A percentile compares a stretch with the other conserved stretches of the same genome.
phyloP scores from a whole-genome alignment of 1,140 invertebrate genomes.

The Achroia grisella region DNA sequence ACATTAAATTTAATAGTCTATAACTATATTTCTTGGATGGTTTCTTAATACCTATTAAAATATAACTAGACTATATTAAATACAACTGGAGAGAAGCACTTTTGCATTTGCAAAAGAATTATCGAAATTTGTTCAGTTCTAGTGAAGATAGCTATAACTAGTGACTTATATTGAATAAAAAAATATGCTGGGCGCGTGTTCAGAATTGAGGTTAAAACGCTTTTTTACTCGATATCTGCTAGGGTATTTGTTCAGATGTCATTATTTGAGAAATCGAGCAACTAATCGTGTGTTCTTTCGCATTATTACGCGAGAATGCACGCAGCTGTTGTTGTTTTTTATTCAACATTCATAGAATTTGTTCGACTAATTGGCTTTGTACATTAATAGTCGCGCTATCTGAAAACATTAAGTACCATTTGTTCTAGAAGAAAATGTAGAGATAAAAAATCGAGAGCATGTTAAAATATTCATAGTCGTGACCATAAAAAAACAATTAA shows the following conservation, averaged over 20 bases:
- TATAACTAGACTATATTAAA: no score
- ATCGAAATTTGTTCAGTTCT: no score
- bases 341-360: slow-evolving; percentile 17
- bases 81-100: no score
- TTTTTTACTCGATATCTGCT: slow-evolving; percentile 9
- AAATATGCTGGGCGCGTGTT: slow-evolving; percentile 9
- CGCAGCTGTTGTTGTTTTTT: slow-evolving; percentile 26
- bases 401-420: no score
- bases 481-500: not conserved
- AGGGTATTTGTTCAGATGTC: slow-evolving; percentile 34
- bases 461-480: no score
- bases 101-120: no score
- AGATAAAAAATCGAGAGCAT: no score
- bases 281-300: slow-evolving; percentile 12
- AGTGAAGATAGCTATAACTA: no score
- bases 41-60: no score
- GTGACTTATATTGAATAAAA: not conserved
- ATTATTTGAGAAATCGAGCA: slow-evolving; percentile 26
- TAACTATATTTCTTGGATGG: no score
- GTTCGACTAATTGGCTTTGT: slow-evolving; percentile 29
- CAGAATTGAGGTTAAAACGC: slow-evolving; percentile 5
- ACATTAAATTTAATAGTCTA: no score
- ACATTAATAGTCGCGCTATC: not conserved
- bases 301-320: slow-evolving; percentile 21
- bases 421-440: no score